Base-by-base conservation (phyloP, 2,797 vertebrate species). In the Megalops cyprinoides region DNA sequence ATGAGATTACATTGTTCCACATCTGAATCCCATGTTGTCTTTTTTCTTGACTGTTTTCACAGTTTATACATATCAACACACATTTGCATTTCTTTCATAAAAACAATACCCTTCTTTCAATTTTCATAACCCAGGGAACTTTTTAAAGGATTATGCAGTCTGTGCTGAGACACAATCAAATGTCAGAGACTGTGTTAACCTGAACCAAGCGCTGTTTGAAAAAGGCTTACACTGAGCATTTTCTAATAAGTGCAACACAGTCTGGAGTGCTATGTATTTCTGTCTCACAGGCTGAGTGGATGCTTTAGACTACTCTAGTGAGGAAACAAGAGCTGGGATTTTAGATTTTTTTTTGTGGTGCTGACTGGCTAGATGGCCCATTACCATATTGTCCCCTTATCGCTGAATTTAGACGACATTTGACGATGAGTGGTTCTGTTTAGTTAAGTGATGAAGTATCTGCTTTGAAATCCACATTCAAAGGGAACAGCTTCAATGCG, bases 341-440 rank as follows among this genome's bases (percentile, higher is more conserved):
- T 69, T 49, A 20, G 48, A 75, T 62, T 20, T 48, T 39, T 42
- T 42, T 49, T 28, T 42, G 39, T 60, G 56, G 9, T 18, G 42
- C 34, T 77, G 51, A 42, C 58, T 5, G 37, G 20, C 39, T 42
- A 56, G 44, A 46, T 46, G 39, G 3, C 12, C 25, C 15, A 44
- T 78, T 42, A 60, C 34, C 6, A 56, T 34, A 48, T 37, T 39
- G 23, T 4, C 34, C 51, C 25, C 23, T 58, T 23, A 25, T 23
- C 53, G 42, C 58, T 31, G 56, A 53, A 77, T 77, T 58, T 77
- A 42, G 7, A 44, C 14, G 18, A 37, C 34, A 58, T n/a, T n/a
- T n/a, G n/a, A n/a, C n/a, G 20, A 39, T 31, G 55, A 37, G 44
- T 37, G 51, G 62, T 78, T 78, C 39, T 42, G 62, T 78, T 78